Evolutionary conservation across 2,113 vertebrate species (phyloP), one percentile per base, ranked within the genome.

Genomic region (Axis porcinus): DNA sequence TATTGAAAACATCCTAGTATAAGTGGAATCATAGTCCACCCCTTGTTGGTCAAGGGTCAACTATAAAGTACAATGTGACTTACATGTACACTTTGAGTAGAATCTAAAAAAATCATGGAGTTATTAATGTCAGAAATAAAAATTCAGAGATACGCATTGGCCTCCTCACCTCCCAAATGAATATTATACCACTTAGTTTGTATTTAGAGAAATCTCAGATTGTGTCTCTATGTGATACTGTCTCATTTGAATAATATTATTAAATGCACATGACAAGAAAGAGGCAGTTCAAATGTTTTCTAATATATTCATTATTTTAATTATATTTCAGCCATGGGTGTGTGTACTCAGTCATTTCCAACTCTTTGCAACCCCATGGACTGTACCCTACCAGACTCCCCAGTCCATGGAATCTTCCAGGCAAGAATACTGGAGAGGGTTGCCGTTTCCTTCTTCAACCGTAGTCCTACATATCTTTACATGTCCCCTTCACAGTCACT

Each of bases 111-210:
- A 40, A 11, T 47, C 10, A 4, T 21, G 10, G 7, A 0, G 6
- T n/a, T 94, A 52, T 88, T 86, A 58, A 82, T 64, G 12, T 81
- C 40, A 95, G 12, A 91, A 96, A 93, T 28, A 45, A 64, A 97
- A 81, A 93, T 78, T 81, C 33, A 94, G 6, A 93, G 11, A 60
- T 54, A 92, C 94, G 25, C 5, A 47, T n/a, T 76, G 36, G 1
- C 12, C 23, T 81, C 25, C 15, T 74, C 52, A 58, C 15, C 50
- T 47, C 40, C 6, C 11, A 86, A 50, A 64, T 3, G 27, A 28
- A 64, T 58, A 2, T 47, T 84, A 36, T 4, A 50, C 3, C 13
- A 64, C 81, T 64, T 85, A 55, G 85, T 78, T 27, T 67, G 3
- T 40, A 81, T 85, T 81, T 55, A 36, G 40, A 67, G 2, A 62